Conservation (phyloP, 2,888 invertebrate species). For the Tineola bisselliella region DNA sequence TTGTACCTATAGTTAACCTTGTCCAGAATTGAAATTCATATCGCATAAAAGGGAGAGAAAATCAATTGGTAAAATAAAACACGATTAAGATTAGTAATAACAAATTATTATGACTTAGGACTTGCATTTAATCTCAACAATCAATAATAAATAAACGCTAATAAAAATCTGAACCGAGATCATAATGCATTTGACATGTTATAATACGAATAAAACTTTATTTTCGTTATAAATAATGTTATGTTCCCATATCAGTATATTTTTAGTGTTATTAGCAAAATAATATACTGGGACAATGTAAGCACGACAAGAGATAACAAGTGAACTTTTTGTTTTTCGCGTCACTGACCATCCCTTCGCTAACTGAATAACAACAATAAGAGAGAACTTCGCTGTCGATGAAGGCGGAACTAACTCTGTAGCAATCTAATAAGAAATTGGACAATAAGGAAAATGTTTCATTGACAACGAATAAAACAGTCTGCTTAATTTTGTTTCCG, state of each 20-base stretch:
- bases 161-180: too few species aligned
- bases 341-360: slow-evolving; percentile 41
- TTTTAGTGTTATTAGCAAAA: background rate
- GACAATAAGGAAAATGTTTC: slow-evolving; percentile 55
- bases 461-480: slow-evolving; percentile 52
- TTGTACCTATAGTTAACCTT: too few species aligned
- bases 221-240: too few species aligned
- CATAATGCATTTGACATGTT: too few species aligned
- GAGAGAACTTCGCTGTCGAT: slow-evolving; percentile 24
- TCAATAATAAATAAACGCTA: too few species aligned
- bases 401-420: slow-evolving; percentile 33
- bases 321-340: slow-evolving; percentile 48
- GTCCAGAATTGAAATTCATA: too few species aligned
- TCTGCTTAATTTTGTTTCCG: slow-evolving; percentile 26
- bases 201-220: too few species aligned
- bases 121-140: too few species aligned
- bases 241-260: background rate
- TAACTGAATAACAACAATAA: slow-evolving; percentile 57
- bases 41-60: too few species aligned
- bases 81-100: too few species aligned
- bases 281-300: slow-evolving; percentile 33
- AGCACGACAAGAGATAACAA: slow-evolving; percentile 34
- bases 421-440: slow-evolving; percentile 57
- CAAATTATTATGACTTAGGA: too few species aligned
- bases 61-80: too few species aligned